Percentiles rank a stretch among this genome's conserved stretches.
These are phyloP conservation scores for Acrocephalus kingi DNA, from an alignment of 2,113 vertebrate genomes.

Conservation along the genomic window DNA sequence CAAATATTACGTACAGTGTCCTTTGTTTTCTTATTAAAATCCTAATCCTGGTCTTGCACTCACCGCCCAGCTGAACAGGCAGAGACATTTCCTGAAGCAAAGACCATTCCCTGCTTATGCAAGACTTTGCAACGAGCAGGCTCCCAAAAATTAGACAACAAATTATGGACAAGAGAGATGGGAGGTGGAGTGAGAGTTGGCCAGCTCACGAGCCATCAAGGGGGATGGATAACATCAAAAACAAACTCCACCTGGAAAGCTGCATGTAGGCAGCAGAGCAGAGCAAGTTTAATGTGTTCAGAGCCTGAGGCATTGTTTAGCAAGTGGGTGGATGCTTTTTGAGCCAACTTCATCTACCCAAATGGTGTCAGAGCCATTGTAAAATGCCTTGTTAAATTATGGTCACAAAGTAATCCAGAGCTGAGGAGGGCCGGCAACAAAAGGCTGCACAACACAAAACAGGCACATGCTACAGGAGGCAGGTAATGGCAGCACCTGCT, in stretches of 20 bases:
- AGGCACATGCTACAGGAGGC: background rate
- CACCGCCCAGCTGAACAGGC: background rate
- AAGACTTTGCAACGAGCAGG: background rate
- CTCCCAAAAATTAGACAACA: background rate
- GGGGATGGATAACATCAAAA: conserved; percentile 26
- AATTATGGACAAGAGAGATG: background rate
- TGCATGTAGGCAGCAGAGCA: conserved; percentile 22
- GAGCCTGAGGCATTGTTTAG: conserved; percentile 35
- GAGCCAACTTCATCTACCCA: conserved; percentile 44
- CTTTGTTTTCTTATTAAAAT: background rate
- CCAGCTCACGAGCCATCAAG: background rate
- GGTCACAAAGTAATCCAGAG: conserved; percentile 14
- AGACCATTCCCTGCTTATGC: background rate
- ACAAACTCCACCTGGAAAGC: conserved; percentile 54
- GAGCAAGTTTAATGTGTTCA: conserved; percentile 2
- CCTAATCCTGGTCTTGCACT: background rate
- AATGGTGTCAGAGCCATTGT: conserved; percentile 59
- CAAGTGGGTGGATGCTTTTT: conserved; percentile 54
- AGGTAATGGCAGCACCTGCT: background rate
- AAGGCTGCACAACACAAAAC: background rate
- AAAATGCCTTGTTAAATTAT: conserved; percentile 45
- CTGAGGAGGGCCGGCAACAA: background rate
- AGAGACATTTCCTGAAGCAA: background rate
- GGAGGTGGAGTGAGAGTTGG: background rate
- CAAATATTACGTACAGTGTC: rapidly evolving